Conservation (phyloP, 2,797 vertebrate genomes). For the Hapalemur alaotrensis region DNA sequence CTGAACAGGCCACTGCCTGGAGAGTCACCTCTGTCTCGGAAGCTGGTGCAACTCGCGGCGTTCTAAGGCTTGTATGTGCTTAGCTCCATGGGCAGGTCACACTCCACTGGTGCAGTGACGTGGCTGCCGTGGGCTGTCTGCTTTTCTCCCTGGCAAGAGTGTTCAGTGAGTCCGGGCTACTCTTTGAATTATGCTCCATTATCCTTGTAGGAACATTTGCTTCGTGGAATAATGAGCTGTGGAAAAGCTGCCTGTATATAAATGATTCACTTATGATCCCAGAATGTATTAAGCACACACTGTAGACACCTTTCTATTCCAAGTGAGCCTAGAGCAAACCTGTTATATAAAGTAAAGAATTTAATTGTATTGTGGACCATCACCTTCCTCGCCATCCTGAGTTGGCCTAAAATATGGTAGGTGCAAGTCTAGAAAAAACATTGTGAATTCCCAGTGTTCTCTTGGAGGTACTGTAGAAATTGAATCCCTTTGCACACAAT, state of each 20-base stretch:
- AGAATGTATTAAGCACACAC: rapidly evolving
- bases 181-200: not conserved
- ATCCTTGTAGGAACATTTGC: not conserved
- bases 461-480: rapidly evolving
- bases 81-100: not conserved
- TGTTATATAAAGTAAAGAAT: not conserved
- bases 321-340: not conserved
- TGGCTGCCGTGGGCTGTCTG: not conserved
- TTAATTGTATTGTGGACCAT: not conserved
- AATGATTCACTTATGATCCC: not conserved
- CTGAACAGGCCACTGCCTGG: rapidly evolving
- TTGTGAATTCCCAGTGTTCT: rapidly evolving
- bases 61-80: rapidly evolving
- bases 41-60: rapidly evolving
- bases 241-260: not conserved
- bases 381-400: not conserved
- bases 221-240: not conserved
- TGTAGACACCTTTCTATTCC: not conserved
- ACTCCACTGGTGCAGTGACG: rapidly evolving
- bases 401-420: rapidly evolving
- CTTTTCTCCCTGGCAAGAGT: not conserved
- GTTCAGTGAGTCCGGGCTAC: rapidly evolving
- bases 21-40: not conserved
- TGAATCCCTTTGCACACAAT: rapidly evolving
- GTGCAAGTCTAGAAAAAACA: not conserved